These are phyloP conservation scores for Sepioteuthis lessoniana DNA, from an alignment of 2,888 invertebrate species.

Conservation along the genomic window DNA sequence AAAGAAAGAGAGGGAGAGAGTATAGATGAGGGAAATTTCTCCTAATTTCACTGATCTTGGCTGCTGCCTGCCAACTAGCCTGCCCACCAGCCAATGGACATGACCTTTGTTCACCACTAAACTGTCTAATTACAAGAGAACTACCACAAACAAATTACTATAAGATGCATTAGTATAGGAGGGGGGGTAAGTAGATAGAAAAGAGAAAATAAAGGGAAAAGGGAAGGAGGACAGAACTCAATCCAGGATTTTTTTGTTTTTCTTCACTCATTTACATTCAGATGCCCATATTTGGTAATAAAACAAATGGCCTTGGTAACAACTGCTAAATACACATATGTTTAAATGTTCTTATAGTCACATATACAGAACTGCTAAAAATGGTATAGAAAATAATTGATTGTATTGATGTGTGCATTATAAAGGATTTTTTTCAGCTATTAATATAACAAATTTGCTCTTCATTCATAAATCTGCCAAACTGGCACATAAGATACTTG, in stretches of 20 bases:
- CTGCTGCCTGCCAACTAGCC: neutral
- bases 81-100: neutral
- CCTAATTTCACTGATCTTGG: conserved; percentile 17
- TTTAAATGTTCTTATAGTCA: neutral
- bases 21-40: neutral
- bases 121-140: conserved; percentile 21
- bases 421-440: neutral
- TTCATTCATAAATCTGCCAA: neutral
- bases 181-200: neutral
- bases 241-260: conserved; percentile 4
- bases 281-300: conserved; percentile 23
- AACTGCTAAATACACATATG: conserved; percentile 6
- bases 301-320: neutral
- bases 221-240: neutral
- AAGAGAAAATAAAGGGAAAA: neutral
- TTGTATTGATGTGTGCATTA: neutral
- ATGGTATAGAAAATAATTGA: neutral
- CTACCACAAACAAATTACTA: conserved; percentile 33
- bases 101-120: conserved; percentile 33
- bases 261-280: conserved; percentile 23
- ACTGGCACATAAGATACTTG: neutral
- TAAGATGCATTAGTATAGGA: neutral
- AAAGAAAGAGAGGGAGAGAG: neutral
- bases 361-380: conserved; percentile 3
- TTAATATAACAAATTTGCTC: neutral